Conservation (phyloP, 2,797 vertebrate species). For the Dallia pectoralis region DNA sequence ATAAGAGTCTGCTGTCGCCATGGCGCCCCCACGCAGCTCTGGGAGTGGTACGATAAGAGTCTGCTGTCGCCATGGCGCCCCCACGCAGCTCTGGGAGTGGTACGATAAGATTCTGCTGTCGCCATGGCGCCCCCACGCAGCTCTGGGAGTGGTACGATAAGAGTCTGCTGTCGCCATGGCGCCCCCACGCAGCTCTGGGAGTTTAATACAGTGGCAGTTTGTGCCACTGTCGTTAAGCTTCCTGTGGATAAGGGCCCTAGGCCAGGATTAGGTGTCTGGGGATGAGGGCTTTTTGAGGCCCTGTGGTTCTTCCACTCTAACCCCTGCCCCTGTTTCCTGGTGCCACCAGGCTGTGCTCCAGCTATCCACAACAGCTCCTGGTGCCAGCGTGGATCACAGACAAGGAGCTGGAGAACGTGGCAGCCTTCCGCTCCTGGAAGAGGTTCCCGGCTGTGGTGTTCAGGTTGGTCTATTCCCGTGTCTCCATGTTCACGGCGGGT, state of each 20-base stretch:
- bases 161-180: slow-evolving; percentile 12
- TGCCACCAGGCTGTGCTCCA: slow-evolving; percentile 86
- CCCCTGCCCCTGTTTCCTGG: slow-evolving; percentile 6
- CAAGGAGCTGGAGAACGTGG: slow-evolving; percentile 95
- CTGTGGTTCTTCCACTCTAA: slow-evolving; percentile 16
- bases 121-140: slow-evolving; percentile 21
- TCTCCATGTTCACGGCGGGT: background rate
- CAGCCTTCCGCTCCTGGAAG: slow-evolving; percentile 95
- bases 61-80: slow-evolving; percentile 18
- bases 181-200: slow-evolving; percentile 27
- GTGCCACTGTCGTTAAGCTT: slow-evolving; percentile 51
- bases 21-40: slow-evolving; percentile 24
- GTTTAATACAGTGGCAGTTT: slow-evolving; percentile 43
- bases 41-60: slow-evolving; percentile 12
- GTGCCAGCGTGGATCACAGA: slow-evolving; percentile 98
- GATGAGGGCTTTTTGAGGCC: slow-evolving; percentile 50
- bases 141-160: slow-evolving; percentile 17
- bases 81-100: slow-evolving; percentile 29
- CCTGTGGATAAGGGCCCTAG: slow-evolving; percentile 45
- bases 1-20: slow-evolving; percentile 11
- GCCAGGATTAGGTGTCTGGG: slow-evolving; percentile 59
- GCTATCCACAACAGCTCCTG: slow-evolving; percentile 94
- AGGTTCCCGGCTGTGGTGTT: slow-evolving; percentile 94
- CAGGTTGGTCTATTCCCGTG: slow-evolving; percentile 74
- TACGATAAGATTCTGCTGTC: slow-evolving; percentile 3